Conservation (phyloP, 2,113 vertebrate species). For the Alouatta palliata region DNA sequence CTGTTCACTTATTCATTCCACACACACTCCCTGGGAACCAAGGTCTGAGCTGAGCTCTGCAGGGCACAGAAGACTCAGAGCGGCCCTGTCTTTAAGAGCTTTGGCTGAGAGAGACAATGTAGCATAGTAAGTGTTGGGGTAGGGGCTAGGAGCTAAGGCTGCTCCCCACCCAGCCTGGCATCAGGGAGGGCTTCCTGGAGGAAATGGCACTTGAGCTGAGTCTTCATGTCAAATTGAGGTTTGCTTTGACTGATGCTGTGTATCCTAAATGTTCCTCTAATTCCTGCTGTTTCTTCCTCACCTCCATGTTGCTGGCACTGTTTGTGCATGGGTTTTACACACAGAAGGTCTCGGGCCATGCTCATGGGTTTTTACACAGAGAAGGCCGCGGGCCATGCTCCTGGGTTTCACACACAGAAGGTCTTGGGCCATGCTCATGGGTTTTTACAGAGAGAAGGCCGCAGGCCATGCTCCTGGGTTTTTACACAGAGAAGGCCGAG, state of each 20-base stretch:
- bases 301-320: fast-evolving
- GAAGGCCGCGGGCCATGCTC: no score
- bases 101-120: background rate
- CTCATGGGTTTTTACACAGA: no score
- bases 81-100: background rate
- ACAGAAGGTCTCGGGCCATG: no score
- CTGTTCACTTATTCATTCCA: background rate
- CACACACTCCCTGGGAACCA: background rate
- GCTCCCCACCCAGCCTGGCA: background rate
- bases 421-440: fast-evolving
- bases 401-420: no score
- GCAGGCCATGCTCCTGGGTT: fast-evolving
- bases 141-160: background rate
- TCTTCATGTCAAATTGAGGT: background rate
- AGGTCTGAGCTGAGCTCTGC: background rate
- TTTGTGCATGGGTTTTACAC: fast-evolving
- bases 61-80: background rate
- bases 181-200: slow-evolving; percentile 37
- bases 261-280: no score
- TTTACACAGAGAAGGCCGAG: no score
- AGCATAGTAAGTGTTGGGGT: no score
- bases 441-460: no score
- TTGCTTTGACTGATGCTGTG: no score
- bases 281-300: no score
- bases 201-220: background rate